Conservation (phyloP, 2,888 invertebrate genomes). For the Ecliptopera silaceata region DNA sequence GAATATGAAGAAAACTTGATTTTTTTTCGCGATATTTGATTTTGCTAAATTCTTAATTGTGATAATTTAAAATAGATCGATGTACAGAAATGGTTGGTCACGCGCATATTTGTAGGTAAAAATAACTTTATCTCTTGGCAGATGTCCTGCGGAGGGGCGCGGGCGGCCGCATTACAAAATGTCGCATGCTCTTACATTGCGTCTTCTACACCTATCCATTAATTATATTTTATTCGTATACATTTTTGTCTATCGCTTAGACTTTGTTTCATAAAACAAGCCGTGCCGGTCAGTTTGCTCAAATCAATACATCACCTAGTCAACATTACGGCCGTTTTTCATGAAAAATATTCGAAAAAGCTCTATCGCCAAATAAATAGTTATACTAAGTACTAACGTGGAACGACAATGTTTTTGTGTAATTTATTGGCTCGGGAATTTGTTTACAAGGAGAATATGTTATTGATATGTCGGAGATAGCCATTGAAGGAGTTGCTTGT, state of each 20-base stretch:
- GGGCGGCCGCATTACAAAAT: slow-evolving; percentile 54
- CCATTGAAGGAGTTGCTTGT: no score
- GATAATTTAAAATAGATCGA: slow-evolving; percentile 60
- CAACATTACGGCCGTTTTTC: no score
- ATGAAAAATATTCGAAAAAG: no score
- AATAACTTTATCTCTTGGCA: slow-evolving; percentile 79
- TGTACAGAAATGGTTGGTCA: slow-evolving; percentile 69
- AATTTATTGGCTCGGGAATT: no score
- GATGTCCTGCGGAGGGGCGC: slow-evolving; percentile 56
- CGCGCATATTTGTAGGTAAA: slow-evolving; percentile 72
- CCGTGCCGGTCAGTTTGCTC: neutral
- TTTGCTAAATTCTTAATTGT: slow-evolving; percentile 57
- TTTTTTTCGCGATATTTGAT: slow-evolving; percentile 55
- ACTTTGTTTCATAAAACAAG: neutral
- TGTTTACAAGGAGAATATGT: no score
- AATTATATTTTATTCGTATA: slow-evolving; percentile 8
- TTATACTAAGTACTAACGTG: no score
- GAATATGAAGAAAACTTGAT: neutral
- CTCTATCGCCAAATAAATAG: no score
- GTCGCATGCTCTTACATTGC: slow-evolving; percentile 55
- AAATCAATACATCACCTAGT: no score
- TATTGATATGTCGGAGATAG: no score
- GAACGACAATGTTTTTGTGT: no score
- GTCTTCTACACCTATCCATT: neutral
- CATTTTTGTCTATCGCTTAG: neutral